Base-by-base conservation (phyloP, 1,140 invertebrate species). In the Bombus waltoni region DNA sequence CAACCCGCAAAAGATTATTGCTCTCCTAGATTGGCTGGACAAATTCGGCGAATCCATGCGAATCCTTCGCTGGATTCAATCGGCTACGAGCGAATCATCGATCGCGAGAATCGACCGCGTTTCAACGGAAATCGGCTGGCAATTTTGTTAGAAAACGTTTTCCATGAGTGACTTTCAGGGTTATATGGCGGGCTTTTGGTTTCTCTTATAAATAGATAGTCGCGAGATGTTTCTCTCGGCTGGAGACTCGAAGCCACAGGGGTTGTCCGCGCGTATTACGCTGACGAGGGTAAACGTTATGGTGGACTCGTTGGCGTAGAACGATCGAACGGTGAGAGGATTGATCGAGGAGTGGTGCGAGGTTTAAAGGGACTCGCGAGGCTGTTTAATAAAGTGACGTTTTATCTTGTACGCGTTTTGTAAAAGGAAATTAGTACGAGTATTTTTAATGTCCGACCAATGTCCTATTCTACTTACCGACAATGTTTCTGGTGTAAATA, bases 1-100 rank as follows among this genome's bases (percentile, higher is more conserved):
- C 38, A 22, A 44, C 15, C 47, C 59, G 44, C 81, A 47, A 85
- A 85, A 59, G 71, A 85, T 85, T 85, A 85, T 85, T 80, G 47
- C 70, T 70, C 70, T 62, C 47, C 70, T 42, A 57, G 9, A 38
- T 35, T 13, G 68, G 25, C 35, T 66, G 78, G 79, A 81, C 75
- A 85, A 81, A 85, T 85, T 85, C 71, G 57, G 44, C 32, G 42
- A 32, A 32, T 28, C 47, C 18, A 53, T 28, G 28, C 3, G 40
- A 44, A 66, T 40, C 42, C 13, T 25, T 35, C 5, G 59, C 25
- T 22, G n/a, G 59, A 81, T 74, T 85, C 70, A 65, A 73, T 79
- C 71, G 53, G 42, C 25, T 57, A 57, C 71, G 78, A 42, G 10
- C 8, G 32, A 59, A 68, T 75, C 77, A 59, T 81, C 79, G 70